Conservation (phyloP, 2,888 invertebrate genomes). For the Nomada goodeniana region DNA sequence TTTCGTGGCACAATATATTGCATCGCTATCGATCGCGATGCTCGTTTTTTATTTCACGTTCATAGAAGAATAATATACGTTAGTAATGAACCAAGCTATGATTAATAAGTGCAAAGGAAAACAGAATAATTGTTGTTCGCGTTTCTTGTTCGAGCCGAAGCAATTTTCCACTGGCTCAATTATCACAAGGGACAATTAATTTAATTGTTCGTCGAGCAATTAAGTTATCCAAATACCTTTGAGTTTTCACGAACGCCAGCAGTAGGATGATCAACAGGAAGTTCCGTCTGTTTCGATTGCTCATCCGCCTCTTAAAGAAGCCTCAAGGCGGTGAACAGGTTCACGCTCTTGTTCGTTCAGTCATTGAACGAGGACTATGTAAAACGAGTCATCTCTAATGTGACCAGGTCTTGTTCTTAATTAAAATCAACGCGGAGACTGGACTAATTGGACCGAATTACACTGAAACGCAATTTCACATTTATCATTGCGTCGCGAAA, state of each 20-base stretch:
- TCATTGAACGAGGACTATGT: slow-evolving; percentile 32
- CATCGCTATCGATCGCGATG: too few species aligned
- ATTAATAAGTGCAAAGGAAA: neutral
- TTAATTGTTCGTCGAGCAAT: neutral
- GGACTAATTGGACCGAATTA: slow-evolving; percentile 71
- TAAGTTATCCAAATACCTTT: neutral
- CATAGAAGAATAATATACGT: too few species aligned
- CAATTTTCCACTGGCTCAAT: neutral
- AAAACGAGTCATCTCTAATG: neutral
- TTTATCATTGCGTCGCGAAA: neutral
- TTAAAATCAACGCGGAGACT: slow-evolving; percentile 52
- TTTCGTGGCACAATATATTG: too few species aligned
- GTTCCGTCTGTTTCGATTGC: too few species aligned
- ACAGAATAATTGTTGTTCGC: too few species aligned
- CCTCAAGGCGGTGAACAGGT: neutral
- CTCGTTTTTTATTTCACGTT: too few species aligned
- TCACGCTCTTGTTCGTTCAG: neutral
- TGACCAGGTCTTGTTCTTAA: slow-evolving; percentile 51
- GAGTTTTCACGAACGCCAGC: neutral
- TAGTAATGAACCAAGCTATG: too few species aligned
- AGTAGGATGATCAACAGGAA: too few species aligned
- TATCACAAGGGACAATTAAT: neutral
- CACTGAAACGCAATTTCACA: neutral
- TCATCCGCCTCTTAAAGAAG: neutral
- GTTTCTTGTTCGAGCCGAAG: neutral